Evolutionary conservation across 2,888 invertebrate species (phyloP), one percentile per base, ranked within the genome.

Genomic region (Euplagia quadripunctaria): DNA sequence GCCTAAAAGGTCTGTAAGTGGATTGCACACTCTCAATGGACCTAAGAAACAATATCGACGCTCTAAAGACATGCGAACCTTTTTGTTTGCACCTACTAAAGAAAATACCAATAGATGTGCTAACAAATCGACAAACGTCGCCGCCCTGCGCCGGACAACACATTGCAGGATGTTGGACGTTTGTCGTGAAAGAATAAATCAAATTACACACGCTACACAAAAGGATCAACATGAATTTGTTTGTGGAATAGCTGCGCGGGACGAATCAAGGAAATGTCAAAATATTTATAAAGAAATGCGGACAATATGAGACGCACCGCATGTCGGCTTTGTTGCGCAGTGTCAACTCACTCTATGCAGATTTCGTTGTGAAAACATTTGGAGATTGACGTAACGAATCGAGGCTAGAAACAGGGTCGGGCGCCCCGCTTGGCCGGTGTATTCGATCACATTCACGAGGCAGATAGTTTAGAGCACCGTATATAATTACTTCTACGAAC

Each of bases 351-450:
- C 94, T 94, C 93, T 93, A 94, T 95, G 94, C 94, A 93, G 94
- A 94, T 95, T 91, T 90, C 86, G 82, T 88, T 88, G 87, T 88
- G 87, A 93, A 94, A 94, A 94, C 94, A 91, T 82, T 80, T 84
- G 73, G 88, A 94, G 95, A 95, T 94, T 94, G 96, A 95, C 94
- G 96, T 95, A 95, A 95, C 95, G 95, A 95, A 95, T 95, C 92
- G 92, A 88, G 81, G 84, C 82, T 82, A 87, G 77, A 78, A 81
- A 77, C 77, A 78, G 78, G 80, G 85, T 88, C 88, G 89, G 94
- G 93, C 93, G 92, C 94, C 94, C 93, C 93, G 94, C 92, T 82
- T 90, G 90, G 91, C 82, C 85, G 83, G 80, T 73, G 79, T 79
- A 82, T 87, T 86, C 87, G 86, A 85, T 86, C 87, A 90, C 88